A percentile compares a stretch with the other conserved stretches of the same genome.
These are phyloP conservation scores for Chlamydotis undulata DNA, from an alignment of 2,113 vertebrate genomes.

Conservation along the genomic window DNA sequence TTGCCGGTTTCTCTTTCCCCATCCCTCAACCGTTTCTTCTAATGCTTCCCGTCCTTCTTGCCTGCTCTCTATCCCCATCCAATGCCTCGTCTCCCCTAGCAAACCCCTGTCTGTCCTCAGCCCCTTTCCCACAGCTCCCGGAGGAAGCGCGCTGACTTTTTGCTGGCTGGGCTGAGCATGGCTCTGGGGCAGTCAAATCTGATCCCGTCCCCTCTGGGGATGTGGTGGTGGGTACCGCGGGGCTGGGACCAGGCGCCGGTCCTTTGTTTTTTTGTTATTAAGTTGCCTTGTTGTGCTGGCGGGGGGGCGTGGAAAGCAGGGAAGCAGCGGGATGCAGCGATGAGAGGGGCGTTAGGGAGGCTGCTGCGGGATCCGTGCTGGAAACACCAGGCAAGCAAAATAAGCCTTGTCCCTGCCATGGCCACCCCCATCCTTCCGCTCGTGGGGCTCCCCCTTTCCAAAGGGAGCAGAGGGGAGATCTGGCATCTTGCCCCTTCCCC, in stretches of 20 bases:
- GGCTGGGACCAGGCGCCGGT: fast-evolving
- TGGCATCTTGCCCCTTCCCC: not conserved
- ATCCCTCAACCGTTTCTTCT: not conserved
- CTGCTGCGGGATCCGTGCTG: fast-evolving
- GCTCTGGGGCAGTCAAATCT: not conserved
- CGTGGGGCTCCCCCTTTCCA: not conserved
- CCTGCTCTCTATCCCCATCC: not conserved
- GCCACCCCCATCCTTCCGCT: not conserved
- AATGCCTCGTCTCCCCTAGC: not conserved
- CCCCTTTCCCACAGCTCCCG: fast-evolving
- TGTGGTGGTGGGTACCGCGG: fast-evolving
- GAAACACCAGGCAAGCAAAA: not conserved
- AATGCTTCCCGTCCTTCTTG: not conserved
- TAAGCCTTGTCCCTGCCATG: not conserved
- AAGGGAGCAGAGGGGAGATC: not conserved
- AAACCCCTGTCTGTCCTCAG: not conserved
- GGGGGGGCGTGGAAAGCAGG: no score
- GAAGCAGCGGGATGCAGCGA: fast-evolving
- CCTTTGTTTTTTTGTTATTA: not conserved
- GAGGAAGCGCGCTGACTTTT: fast-evolving
- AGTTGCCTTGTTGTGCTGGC: not conserved
- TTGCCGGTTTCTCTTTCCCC: not conserved
- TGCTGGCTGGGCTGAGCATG: fast-evolving
- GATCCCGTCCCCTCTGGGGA: not conserved
- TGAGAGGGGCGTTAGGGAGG: not conserved